Conservation (phyloP, 2,113 vertebrate species). For the Ia io region DNA sequence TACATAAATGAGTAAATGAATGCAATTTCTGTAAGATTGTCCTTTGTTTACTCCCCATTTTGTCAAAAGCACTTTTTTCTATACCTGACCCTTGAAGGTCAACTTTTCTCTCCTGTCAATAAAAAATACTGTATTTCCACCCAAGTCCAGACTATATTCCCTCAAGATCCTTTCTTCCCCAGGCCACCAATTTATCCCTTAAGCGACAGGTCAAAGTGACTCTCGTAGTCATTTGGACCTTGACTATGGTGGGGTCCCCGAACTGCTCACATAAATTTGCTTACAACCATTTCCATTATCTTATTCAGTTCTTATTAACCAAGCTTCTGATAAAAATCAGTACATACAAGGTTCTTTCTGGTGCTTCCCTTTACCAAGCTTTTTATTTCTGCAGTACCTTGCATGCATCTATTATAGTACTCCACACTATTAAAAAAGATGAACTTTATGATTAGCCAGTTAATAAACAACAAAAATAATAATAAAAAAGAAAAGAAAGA, state of each 20-base stretch:
- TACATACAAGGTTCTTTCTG: not conserved
- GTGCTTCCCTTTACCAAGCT: not conserved
- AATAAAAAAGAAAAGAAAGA: not conserved
- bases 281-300: not conserved
- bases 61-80: not conserved
- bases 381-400: not conserved
- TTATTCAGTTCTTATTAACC: not conserved
- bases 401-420: not conserved
- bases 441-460: not conserved
- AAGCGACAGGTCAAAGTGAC: not conserved
- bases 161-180: not conserved
- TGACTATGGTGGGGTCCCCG: not conserved
- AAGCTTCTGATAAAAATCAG: not conserved
- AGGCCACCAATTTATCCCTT: not conserved
- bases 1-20: not conserved
- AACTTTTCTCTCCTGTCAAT: not conserved
- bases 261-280: not conserved
- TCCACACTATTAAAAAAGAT: not conserved
- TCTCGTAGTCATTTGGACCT: not conserved
- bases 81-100: not conserved
- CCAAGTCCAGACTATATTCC: not conserved
- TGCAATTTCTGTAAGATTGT: not conserved
- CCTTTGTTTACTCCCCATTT: not conserved
- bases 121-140: not conserved
- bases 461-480: not conserved